phyloP scores from a whole-genome alignment of 1,140 invertebrate genomes.

The Vanessa tameamea region DNA sequence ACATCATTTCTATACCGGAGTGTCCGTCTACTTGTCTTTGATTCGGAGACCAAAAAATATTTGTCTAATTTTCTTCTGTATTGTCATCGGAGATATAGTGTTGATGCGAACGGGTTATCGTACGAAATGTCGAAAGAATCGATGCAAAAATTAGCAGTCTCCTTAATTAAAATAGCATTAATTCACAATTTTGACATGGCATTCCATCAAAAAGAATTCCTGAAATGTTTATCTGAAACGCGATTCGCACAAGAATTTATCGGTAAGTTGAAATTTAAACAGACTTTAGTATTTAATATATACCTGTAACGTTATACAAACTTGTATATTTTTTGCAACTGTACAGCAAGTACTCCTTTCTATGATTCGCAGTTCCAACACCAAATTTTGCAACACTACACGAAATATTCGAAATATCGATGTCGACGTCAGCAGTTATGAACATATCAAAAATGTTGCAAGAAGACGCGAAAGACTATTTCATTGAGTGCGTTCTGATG shows the following conservation, averaged over 20 bases:
- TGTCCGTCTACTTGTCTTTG: constrained; percentile 58
- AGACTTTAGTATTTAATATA: background rate
- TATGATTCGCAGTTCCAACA: constrained; percentile 62
- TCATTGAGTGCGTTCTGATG: constrained; percentile 77
- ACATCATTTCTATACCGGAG: constrained; percentile 74
- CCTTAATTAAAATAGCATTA: constrained; percentile 80
- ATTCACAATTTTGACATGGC: constrained; percentile 80
- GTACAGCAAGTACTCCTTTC: background rate
- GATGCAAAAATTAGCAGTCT: constrained; percentile 71
- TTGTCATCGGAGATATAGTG: constrained; percentile 66
- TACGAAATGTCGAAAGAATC: constrained; percentile 81
- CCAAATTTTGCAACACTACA: constrained; percentile 80
- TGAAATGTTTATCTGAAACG: constrained; percentile 76
- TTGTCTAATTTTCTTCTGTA: constrained; percentile 60
- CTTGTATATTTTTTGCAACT: background rate
- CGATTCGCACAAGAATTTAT: constrained; percentile 81
- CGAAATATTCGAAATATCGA: constrained; percentile 79
- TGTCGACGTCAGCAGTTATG: constrained; percentile 65
- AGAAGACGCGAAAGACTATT: constrained; percentile 56
- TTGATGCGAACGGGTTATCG: constrained; percentile 57
- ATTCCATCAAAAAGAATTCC: constrained; percentile 81
- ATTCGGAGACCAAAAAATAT: constrained; percentile 54
- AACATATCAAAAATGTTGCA: constrained; percentile 67
- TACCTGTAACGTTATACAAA: too few relatives aligned
- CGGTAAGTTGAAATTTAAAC: constrained; percentile 58